Conservation (phyloP, 2,113 vertebrate species). For the Aix galericulata region DNA sequence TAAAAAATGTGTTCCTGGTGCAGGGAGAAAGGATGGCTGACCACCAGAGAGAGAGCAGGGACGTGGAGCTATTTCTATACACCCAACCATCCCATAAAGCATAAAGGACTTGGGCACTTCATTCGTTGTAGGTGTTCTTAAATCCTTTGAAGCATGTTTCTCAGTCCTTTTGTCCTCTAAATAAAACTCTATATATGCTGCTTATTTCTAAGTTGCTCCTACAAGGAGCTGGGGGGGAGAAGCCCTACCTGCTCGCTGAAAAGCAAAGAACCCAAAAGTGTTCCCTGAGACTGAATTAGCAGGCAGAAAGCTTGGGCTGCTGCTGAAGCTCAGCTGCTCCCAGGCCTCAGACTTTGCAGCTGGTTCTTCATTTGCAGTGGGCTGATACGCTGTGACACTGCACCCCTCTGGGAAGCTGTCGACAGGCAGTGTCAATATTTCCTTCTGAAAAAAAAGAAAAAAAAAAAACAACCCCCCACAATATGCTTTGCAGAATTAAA, state of each 20-base stretch:
- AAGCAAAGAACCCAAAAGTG: not conserved
- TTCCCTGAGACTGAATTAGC: slow-evolving; percentile 20
- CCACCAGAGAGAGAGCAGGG: not conserved
- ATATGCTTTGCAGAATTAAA: not conserved
- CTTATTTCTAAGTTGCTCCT: too few relatives aligned
- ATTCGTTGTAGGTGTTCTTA: not conserved
- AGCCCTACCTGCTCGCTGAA: not conserved
- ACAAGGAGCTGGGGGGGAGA: too few relatives aligned
- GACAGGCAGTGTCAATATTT: slow-evolving; percentile 40
- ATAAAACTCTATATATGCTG: not conserved
- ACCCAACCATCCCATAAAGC: not conserved
- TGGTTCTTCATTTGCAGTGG: slow-evolving; percentile 21
- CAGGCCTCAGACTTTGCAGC: slow-evolving; percentile 42
- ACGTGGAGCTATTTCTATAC: not conserved
- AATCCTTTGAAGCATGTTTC: not conserved
- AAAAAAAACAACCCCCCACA: not conserved
- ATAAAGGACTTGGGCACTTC: not conserved
- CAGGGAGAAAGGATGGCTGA: not conserved
- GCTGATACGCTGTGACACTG: slow-evolving; percentile 55
- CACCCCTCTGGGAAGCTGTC: slow-evolving; percentile 42
- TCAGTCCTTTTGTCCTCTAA: not conserved
- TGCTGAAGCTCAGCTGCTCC: slow-evolving; percentile 25
- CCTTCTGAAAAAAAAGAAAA: not conserved
- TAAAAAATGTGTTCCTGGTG: not conserved
- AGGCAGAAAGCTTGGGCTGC: slow-evolving; percentile 15